Percentiles rank a stretch among this genome's conserved stretches.
phyloP scores from a whole-genome alignment of 2,888 invertebrate genomes.

The Clunio marinus region DNA sequence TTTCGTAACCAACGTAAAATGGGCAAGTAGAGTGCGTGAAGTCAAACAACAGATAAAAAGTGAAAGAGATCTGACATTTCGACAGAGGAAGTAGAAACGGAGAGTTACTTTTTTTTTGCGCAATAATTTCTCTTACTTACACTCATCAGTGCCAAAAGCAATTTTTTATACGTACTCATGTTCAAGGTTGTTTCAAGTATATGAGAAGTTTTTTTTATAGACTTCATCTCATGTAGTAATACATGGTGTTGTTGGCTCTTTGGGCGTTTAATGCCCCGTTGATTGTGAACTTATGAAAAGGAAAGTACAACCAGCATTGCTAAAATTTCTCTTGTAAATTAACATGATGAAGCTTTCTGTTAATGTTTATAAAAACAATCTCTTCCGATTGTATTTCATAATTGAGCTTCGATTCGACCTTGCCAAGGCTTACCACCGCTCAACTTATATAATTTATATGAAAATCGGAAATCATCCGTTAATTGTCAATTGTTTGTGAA shows the following conservation, averaged over 20 bases:
- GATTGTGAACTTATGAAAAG: slow-evolving; percentile 17
- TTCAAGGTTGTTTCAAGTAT: slow-evolving; percentile 35
- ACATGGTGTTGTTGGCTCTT: not conserved
- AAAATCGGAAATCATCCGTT: not conserved
- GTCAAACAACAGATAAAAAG: too few species aligned
- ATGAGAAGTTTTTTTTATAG: too few species aligned
- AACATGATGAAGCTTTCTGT: slow-evolving; percentile 20
- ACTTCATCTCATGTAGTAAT: not conserved
- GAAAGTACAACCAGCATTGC: slow-evolving; percentile 12
- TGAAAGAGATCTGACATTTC: not conserved
- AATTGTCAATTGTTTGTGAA: not conserved
- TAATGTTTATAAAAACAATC: not conserved
- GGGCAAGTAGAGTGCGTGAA: not conserved
- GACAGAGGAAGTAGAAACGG: not conserved
- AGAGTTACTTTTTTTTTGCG: not conserved
- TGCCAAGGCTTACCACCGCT: not conserved
- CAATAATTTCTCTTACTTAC: slow-evolving; percentile 24
- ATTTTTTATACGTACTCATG: slow-evolving; percentile 29
- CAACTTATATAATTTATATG: not conserved
- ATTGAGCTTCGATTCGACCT: slow-evolving; percentile 19
- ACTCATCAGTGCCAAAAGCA: slow-evolving; percentile 19
- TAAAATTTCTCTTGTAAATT: slow-evolving; percentile 22
- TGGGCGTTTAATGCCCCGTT: not conserved
- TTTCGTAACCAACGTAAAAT: slow-evolving; percentile 19
- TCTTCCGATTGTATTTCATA: slow-evolving; percentile 18